Percentiles rank a stretch among this genome's conserved stretches.
Conservation (phyloP, 2,888 invertebrate genomes). For the Arrhopalites spinosus region DNA sequence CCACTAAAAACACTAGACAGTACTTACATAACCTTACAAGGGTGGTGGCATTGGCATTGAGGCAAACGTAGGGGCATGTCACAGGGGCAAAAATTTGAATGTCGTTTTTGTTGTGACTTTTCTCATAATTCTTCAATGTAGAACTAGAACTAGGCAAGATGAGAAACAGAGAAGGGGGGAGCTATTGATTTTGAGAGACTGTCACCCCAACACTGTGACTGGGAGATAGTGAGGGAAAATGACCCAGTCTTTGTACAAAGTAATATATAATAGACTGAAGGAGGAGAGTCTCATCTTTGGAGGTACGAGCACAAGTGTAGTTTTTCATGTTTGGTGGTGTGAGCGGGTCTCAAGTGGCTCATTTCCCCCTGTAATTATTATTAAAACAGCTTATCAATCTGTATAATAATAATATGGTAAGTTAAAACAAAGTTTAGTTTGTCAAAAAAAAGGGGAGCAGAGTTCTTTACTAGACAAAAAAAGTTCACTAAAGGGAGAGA, state of each 20-base stretch:
- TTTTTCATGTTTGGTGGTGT: too few relatives aligned
- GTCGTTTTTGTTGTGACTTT: slow-evolving; percentile 3
- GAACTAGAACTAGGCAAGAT: too few relatives aligned
- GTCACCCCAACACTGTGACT: not conserved
- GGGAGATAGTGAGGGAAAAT: slow-evolving; percentile 30
- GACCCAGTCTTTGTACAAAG: slow-evolving; percentile 20
- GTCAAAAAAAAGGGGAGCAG: not conserved
- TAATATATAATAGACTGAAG: not conserved
- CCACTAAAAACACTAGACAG: too few relatives aligned
- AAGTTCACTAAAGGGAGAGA: not conserved
- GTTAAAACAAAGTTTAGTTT: slow-evolving; percentile 12
- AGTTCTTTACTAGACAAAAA: slow-evolving; percentile 17
- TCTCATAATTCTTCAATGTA: too few relatives aligned
- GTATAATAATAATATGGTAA: not conserved
- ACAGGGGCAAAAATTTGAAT: slow-evolving; percentile 8
- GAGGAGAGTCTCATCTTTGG: slow-evolving; percentile 2
- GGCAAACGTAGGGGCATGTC: not conserved
- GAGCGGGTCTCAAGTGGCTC: not conserved
- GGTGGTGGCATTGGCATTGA: not conserved
- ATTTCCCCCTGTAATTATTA: slow-evolving; percentile 35
- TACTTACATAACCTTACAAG: too few relatives aligned
- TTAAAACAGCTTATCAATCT: slow-evolving; percentile 24
- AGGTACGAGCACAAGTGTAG: not conserved
- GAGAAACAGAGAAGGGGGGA: too few relatives aligned
- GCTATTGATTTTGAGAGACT: too few relatives aligned